Evolutionary conservation across 2,797 vertebrate genomes (phyloP), one percentile per base, ranked within the genome.

Genomic region (Oreochromis grahami): DNA sequence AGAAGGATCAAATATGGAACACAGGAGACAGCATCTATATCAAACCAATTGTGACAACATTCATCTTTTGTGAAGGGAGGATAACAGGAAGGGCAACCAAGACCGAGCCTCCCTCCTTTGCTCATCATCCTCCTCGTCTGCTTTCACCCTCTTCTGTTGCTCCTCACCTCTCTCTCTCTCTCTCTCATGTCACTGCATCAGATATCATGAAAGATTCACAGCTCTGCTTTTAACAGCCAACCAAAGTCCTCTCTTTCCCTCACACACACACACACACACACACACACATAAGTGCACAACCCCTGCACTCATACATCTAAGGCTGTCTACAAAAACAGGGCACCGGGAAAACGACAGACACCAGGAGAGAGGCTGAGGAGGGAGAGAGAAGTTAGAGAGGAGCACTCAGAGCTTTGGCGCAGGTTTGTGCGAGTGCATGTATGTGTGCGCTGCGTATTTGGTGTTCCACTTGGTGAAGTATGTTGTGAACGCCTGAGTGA

Each of bases 171-270:
- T 26, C 82, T 56, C 63, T 78, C 56, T 14, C 81, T 55, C 41
- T 78, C 60, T 85, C 86, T 91, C 80, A 83, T 92, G 90, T 90
- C 70, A 56, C 89, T 87, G 87, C 84, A 90, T 92, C 93, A 94
- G 90, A 93, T 91, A 88, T 95, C 94, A 95, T 95, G 88, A 95
- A 95, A 95, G 92, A 95, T 95, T 95, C 92, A 95, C 93, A 86
- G 86, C 89, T 80, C 84, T 86, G 90, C 93, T 95, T 92, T 93
- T 93, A 94, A 90, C 86, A 90, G 45, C 86, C 70, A 79, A 60
- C 80, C 79, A 24, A 56, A 38, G 48, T 77, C 24, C 24, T 24
- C 24, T 24, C 24, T 24, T 24, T 24, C 24, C 24, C 24, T 24
- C 26, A 26, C 26, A 26, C 26, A 26, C 26, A 4, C 21, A 43